Conservation (phyloP, 1,140 invertebrate species). For the Drosophila persimilis region DNA sequence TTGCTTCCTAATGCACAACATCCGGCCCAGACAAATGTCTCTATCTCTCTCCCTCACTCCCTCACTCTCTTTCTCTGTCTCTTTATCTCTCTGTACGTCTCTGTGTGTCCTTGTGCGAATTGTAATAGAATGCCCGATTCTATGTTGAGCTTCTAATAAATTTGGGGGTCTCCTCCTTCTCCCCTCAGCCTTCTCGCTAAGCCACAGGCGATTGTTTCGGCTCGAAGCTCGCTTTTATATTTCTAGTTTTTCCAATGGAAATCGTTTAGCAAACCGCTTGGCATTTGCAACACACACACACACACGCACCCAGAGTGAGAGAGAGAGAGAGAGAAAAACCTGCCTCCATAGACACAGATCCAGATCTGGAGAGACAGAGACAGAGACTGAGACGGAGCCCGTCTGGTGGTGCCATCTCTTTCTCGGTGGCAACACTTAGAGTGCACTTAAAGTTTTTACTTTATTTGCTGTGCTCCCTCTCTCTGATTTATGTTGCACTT, state of each 20-base stretch:
- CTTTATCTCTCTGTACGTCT: not conserved
- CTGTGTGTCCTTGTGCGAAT: constrained; percentile 8
- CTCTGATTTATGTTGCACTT: constrained; percentile 75
- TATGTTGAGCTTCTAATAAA: constrained; percentile 64
- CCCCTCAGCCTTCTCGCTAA: constrained; percentile 53
- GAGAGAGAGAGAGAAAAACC: not conserved
- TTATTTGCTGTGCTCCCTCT: constrained; percentile 28
- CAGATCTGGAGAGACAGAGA: too few relatives aligned
- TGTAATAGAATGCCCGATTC: constrained; percentile 53
- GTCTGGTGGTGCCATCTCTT: not conserved
- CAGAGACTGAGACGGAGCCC: too few relatives aligned
- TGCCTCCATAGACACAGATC: not conserved
- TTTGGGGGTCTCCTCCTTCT: constrained; percentile 28
- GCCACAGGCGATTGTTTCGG: constrained; percentile 61
- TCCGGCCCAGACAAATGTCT: constrained; percentile 40
- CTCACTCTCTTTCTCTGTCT: not conserved
- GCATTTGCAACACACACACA: constrained; percentile 34
- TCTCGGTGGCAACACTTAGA: constrained; percentile 51
- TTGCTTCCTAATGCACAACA: constrained; percentile 76
- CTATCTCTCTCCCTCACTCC: not conserved
- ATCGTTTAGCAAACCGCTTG: constrained; percentile 67
- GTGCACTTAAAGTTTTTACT: constrained; percentile 72
- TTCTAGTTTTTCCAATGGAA: constrained; percentile 35
- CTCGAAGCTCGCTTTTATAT: constrained; percentile 16
- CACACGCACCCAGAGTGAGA: constrained; percentile 10